phyloP scores from a whole-genome alignment of 64 coral and sea anemone species.

The Pocillopora damicornis region DNA sequence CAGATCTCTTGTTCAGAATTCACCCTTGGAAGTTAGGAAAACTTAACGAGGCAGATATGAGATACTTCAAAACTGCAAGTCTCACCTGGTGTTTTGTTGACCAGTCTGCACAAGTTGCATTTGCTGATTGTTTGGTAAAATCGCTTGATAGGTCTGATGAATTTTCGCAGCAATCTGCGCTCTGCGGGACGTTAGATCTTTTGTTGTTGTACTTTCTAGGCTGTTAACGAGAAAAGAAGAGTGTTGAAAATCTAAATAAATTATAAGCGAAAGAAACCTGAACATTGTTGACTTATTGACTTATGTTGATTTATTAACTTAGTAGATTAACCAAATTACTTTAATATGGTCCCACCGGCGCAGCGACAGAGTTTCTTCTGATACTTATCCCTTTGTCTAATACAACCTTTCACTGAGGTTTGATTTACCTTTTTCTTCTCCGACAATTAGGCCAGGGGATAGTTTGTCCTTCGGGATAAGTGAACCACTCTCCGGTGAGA shows the following conservation, averaged over 20 bases:
- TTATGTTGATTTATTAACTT: no score
- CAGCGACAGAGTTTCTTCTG: no score
- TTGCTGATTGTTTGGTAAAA: neutral
- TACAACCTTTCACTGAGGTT: neutral
- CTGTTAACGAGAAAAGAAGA: neutral
- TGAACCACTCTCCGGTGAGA: slow-evolving; percentile 71
- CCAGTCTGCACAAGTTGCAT: neutral
- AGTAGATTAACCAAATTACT: no score
- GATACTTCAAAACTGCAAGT: neutral
- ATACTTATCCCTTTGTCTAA: neutral
- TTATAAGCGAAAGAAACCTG: no score
- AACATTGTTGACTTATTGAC: no score
- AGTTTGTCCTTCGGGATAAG: slow-evolving; percentile 46
- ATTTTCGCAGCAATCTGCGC: slow-evolving; percentile 7
- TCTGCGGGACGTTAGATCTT: slow-evolving; percentile 6
- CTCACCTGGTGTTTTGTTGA: slow-evolving; percentile 14
- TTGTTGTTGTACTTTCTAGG: neutral
- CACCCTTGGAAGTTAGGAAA: no score
- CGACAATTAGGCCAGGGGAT: slow-evolving; percentile 82
- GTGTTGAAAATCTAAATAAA: no score
- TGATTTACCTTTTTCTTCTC: slow-evolving; percentile 49
- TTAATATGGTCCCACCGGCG: no score
- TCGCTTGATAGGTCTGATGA: neutral
- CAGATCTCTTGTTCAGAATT: no score
- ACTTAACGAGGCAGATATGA: no score